phyloP scores from a whole-genome alignment of 2,888 invertebrate genomes.

The Poecilobothrus nobilitatus region DNA sequence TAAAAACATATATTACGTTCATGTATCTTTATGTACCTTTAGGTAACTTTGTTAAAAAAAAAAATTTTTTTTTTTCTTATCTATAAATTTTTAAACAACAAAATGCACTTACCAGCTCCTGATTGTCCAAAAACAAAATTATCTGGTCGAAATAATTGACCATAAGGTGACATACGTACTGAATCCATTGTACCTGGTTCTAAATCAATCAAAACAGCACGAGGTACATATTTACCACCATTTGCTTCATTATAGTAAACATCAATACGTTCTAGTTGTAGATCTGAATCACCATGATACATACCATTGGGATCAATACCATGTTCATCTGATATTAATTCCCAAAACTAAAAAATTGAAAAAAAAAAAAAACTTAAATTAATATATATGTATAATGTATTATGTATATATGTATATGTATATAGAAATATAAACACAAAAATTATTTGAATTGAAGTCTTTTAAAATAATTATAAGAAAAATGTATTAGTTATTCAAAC shows the following conservation, averaged over 20 bases:
- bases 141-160: conserved; percentile 75
- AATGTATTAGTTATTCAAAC: background rate
- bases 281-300: conserved; percentile 62
- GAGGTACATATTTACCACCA: conserved; percentile 67
- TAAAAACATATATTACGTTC: too few species aligned
- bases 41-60: too few species aligned
- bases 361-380: conserved; percentile 1
- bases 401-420: background rate
- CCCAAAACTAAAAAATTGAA: conserved; percentile 54
- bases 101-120: conserved; percentile 56
- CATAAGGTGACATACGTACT: conserved; percentile 69
- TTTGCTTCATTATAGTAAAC: conserved; percentile 74
- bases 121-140: conserved; percentile 77
- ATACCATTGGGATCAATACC: conserved; percentile 66
- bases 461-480: background rate
- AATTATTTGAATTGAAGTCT: background rate
- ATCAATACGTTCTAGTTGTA: conserved; percentile 68
- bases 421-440: background rate
- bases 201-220: conserved; percentile 76
- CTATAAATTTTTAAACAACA: conserved; percentile 14
- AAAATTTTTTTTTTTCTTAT: too few species aligned
- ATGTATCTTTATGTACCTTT: too few species aligned
- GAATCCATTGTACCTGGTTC: conserved; percentile 88
- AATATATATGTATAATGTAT: conserved; percentile 10
- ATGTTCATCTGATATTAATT: conserved; percentile 75